Evolutionary conservation across 2,888 invertebrate genomes (phyloP), one percentile per base, ranked within the genome.

Genomic region (Habrosyne pyritoides): DNA sequence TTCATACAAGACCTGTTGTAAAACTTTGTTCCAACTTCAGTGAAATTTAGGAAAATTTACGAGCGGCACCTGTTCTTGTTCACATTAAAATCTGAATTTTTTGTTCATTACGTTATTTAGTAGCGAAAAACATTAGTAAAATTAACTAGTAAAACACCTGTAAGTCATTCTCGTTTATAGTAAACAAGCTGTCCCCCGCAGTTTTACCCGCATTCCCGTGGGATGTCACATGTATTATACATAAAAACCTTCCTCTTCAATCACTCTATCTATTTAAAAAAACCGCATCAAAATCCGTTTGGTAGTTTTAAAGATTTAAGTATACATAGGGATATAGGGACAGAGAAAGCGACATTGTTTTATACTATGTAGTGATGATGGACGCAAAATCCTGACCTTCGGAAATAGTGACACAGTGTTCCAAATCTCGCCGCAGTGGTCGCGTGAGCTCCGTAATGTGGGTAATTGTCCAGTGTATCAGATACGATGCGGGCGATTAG

Each of bases 371-470:
- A n/a, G n/a, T n/a, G n/a, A n/a, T n/a, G n/a, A n/a, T n/a, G n/a
- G n/a, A n/a, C n/a, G n/a, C n/a, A n/a, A n/a, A 66, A 68, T 64
- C 64, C 68, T 83, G 81, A 85, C 84, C 86, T 83, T 78, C 74
- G 59, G 61, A 68, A 68, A 70, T 63, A 71, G 74, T 84, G 78
- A 77, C 84, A 83, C 74, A 79, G 73, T 84, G 71, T 72, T 74
- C 80, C 71, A 69, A 79, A 83, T 82, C 61, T 58, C 55, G 56
- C 65, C 55, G 59, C 48, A 54, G 62, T 63, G 67, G 59, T 78
- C 75, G 77, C 77, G 76, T 79, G 81, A 76, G 65, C 67, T 63
- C 60, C 66, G 65, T 66, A 60, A 59, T 66, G 52, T 53, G 53
- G 58, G 69, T 80, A 78, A 81, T 79, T 69, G 73, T 68, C 69